A percentile compares a stretch with the other conserved stretches of the same genome.
Conservation (phyloP, 2,113 vertebrate genomes). For the Furnarius figulus region DNA sequence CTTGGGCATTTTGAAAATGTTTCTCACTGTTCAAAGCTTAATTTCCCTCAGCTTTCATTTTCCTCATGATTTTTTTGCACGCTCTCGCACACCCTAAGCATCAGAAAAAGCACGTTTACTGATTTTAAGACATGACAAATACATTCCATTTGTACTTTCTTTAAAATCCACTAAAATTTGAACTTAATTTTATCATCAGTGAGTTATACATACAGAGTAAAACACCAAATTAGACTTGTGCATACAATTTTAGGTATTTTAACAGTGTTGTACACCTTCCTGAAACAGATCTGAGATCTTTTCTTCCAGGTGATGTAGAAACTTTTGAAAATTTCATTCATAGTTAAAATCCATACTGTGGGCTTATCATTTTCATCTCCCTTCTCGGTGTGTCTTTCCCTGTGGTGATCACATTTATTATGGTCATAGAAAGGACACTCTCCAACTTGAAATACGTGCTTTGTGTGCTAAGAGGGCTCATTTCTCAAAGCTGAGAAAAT, state of each 20-base stretch:
- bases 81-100: neutral
- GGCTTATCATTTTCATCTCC: neutral
- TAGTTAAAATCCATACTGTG: neutral
- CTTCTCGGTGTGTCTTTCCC: neutral
- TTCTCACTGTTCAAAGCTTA: neutral
- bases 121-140: neutral
- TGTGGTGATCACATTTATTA: neutral
- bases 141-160: neutral
- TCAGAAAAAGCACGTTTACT: neutral
- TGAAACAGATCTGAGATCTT: neutral
- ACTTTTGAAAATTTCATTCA: neutral
- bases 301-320: neutral
- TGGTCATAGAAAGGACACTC: slow-evolving; percentile 9
- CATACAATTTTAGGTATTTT: neutral
- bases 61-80: neutral
- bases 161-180: neutral
- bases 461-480: neutral
- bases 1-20: neutral
- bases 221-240: neutral
- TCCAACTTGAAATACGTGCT: slow-evolving; percentile 10
- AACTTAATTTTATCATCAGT: neutral
- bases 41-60: neutral
- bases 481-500: slow-evolving; percentile 41
- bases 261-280: neutral
- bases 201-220: neutral